These are phyloP conservation scores for Paradisaea rubra DNA, from an alignment of 2,113 vertebrate species.

Conservation along the genomic window DNA sequence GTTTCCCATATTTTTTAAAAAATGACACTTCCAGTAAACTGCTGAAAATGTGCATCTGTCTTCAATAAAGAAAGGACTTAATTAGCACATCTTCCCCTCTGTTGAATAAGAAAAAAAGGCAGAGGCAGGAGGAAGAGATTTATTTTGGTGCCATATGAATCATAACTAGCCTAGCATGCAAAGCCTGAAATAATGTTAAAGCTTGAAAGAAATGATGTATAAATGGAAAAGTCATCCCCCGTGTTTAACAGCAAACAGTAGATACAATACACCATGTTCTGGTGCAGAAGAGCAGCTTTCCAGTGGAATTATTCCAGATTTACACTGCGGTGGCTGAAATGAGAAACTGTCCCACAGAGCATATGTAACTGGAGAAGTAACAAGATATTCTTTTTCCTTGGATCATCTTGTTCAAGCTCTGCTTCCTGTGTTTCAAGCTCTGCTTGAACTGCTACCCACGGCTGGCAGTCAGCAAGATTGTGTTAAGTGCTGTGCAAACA, in stretches of 20 bases:
- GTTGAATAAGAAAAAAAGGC: background rate
- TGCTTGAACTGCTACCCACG: background rate
- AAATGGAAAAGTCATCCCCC: slow-evolving; percentile 38
- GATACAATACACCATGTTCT: slow-evolving; percentile 50
- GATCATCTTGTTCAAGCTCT: slow-evolving; percentile 11
- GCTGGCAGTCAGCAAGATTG: background rate
- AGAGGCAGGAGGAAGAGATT: slow-evolving; percentile 32
- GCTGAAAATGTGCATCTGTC: slow-evolving; percentile 11
- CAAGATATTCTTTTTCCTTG: background rate
- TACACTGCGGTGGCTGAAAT: slow-evolving; percentile 17
- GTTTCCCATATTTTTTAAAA: background rate
- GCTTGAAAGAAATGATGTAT: slow-evolving; percentile 24
- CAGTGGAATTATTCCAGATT: slow-evolving; percentile 41
- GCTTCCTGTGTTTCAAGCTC: background rate
- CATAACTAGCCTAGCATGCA: slow-evolving; percentile 13
- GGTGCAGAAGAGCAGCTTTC: slow-evolving; percentile 2
- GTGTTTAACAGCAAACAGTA: slow-evolving; percentile 49
- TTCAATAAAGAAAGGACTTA: slow-evolving; percentile 25
- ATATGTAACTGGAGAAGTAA: background rate
- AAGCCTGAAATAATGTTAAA: slow-evolving; percentile 35
- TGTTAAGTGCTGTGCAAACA: background rate
- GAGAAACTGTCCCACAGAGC: slow-evolving; percentile 2
- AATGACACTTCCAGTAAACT: slow-evolving; percentile 35
- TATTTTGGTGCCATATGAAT: slow-evolving; percentile 37
- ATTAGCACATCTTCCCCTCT: slow-evolving; percentile 31